Evolutionary conservation across 2,113 vertebrate species (phyloP), one percentile per base, ranked within the genome.

Genomic region (human): DNA sequence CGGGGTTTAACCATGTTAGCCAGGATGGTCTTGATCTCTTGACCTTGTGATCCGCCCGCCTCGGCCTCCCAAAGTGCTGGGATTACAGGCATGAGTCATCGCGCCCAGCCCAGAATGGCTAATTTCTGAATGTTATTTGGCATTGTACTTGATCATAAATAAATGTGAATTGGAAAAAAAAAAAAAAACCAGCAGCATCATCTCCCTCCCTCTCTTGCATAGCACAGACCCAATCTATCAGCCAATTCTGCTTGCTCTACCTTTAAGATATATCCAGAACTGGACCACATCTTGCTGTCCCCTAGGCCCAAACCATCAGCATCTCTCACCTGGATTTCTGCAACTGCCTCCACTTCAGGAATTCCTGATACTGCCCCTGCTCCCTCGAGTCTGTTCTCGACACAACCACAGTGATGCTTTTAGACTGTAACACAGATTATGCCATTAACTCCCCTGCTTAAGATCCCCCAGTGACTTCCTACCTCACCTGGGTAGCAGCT

Each of bases 301-400:
- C 18, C 81, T 30, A 48, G 1, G 1, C 16, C 17, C 8, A 14
- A 18, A 79, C 3, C 2, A 6, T 10, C 66, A 10, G 35, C 2
- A 0, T 7, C 17, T 50, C 4, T 43, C 27, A 66, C n/a, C 3
- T 0, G 38, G 57, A 30, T 50, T 40, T 38, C 64, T n/a, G 32
- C 22, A 75, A 18, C 55, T 78, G 55, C 40, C 2, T 20, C 66
- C 52, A 79, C 4, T 5, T 6, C 12, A 1, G n/a, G 6, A 20
- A 8, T 59, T 38, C 43, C 14, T 1, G 0, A 4, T 18, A 3
- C 75, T 40, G n/a, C 12, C 78, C 25, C 23, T 64, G 27, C 18
- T 40, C 12, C 89, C 59, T 27, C 0, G 7, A 38, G 57, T 88
- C 48, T 80, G 6, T 40, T 43, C 61, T 57, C 25, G 17, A 64